Conservation (phyloP, 2,113 vertebrate genomes). For the Callospermophilus lateralis region DNA sequence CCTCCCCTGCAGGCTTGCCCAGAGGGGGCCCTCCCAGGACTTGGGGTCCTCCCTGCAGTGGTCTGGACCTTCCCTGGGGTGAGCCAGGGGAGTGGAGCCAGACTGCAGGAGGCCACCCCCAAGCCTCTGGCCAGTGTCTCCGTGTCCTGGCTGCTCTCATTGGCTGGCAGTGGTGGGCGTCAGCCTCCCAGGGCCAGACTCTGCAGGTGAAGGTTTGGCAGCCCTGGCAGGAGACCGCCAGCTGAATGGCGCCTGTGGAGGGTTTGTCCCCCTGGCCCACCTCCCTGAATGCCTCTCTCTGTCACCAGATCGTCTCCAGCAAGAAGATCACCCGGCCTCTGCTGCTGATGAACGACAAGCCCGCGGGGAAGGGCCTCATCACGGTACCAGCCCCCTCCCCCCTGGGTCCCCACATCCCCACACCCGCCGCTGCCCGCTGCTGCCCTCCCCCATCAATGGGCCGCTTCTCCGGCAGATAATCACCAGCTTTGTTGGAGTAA, state of each 20-base stretch:
- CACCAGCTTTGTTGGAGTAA: constrained; percentile 84
- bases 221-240: background rate
- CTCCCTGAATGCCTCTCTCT: background rate
- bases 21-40: background rate
- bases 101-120: background rate
- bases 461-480: constrained; percentile 70
- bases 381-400: constrained; percentile 87
- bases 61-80: background rate
- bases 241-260: background rate
- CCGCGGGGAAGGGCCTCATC: constrained; percentile 96
- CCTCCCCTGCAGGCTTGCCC: background rate
- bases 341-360: constrained; percentile 96
- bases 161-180: background rate
- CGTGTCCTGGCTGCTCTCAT: rapidly evolving
- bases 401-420: background rate
- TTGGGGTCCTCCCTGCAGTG: background rate
- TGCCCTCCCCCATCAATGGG: constrained; percentile 76
- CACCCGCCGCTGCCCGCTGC: background rate
- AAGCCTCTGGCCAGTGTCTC: background rate
- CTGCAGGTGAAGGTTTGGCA: background rate
- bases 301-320: constrained; percentile 96
- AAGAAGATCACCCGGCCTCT: constrained; percentile 97
- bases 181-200: background rate
- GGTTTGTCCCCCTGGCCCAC: background rate
- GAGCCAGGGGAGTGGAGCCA: background rate